Evolutionary conservation across 2,113 vertebrate species (phyloP).

Genomic region (Epinephelus cyanopodus): DNA sequence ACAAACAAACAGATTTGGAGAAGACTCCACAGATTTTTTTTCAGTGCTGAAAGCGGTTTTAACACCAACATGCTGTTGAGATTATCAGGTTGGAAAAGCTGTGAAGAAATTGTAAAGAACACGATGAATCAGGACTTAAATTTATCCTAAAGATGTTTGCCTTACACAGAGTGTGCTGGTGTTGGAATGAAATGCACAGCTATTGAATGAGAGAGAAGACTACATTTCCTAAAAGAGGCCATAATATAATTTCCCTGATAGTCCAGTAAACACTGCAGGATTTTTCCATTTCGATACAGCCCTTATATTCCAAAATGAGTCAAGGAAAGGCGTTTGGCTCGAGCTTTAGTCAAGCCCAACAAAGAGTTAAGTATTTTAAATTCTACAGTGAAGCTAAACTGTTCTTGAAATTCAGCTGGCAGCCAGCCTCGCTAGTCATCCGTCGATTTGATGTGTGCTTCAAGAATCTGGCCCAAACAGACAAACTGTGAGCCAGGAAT

Average conservation of each 20-base stretch:
- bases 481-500: slow-evolving; percentile 69
- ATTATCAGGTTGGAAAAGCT: slow-evolving; percentile 45
- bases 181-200: slow-evolving; percentile 17
- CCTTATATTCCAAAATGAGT: slow-evolving; percentile 27
- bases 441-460: slow-evolving; percentile 74
- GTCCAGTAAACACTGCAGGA: slow-evolving; percentile 33
- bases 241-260: slow-evolving; percentile 38
- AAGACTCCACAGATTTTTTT: slow-evolving; percentile 16
- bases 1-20: not conserved
- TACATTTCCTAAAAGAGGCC: slow-evolving; percentile 18
- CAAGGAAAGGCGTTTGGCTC: slow-evolving; percentile 40
- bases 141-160: slow-evolving; percentile 35
- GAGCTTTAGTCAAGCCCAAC: slow-evolving; percentile 35
- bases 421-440: slow-evolving; percentile 68
- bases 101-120: slow-evolving; percentile 31
- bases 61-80: slow-evolving; percentile 15
- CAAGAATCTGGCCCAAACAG: slow-evolving; percentile 77
- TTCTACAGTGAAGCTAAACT: slow-evolving; percentile 64
- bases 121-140: slow-evolving; percentile 12
- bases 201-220: slow-evolving; percentile 17
- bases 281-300: slow-evolving; percentile 54
- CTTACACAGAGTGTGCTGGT: slow-evolving; percentile 5
- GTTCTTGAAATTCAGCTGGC: slow-evolving; percentile 83
- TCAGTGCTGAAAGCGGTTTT: slow-evolving; percentile 8
- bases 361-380: slow-evolving; percentile 70